Evolutionary conservation across 37 sponge, comb jelly and placozoan genomes (phyloP), one percentile per base, ranked within the genome.

Genomic region (Halisarca cf. caerulea): DNA sequence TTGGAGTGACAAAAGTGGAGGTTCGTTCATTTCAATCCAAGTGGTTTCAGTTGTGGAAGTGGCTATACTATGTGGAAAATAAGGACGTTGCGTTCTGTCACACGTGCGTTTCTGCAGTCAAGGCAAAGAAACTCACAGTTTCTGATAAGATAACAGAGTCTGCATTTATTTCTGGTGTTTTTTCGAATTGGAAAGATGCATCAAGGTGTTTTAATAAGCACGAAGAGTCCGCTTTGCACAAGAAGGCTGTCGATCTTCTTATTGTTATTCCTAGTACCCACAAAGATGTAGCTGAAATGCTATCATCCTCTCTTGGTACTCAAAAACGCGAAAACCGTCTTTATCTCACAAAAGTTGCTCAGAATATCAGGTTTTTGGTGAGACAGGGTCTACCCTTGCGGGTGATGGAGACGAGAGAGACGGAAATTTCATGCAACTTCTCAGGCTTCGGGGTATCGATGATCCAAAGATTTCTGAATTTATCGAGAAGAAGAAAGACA

Each of bases 91-190:
- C 28, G 28, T 71, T 71, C 40, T 71, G 74, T 66, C 70, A 66
- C 23, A 30, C 34, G 9, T 66, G 70, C 28, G 74, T 14, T 3
- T 3, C 3, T 34, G 35, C 74, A n/a, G 35, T 71, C 21, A 71
- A 71, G 32, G 60, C 25, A 27, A 59, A 59, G 60, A 6, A 27
- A 59, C 23, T 9, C 2, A 2, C 8, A 59, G 60, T 27, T 27
- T 6, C 74, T 28, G 40, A 2, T 3, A 38, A 38, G 34, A 23
- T 71, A 23, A 28, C 37, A 3, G 35, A 71, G 23, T 71, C 74
- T 27, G 23, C 74, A 71, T 71, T 3, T 71, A 71, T 71, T 71
- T 71, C 74, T 39, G 74, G 74, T 38, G 74, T 30, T 23, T 71
- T 71, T 38, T 7, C 37, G 1, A 71, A 3, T 71, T 23, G 74